Base-by-base conservation (phyloP, 2,797 vertebrate species). In the Sebastes diploproa region DNA sequence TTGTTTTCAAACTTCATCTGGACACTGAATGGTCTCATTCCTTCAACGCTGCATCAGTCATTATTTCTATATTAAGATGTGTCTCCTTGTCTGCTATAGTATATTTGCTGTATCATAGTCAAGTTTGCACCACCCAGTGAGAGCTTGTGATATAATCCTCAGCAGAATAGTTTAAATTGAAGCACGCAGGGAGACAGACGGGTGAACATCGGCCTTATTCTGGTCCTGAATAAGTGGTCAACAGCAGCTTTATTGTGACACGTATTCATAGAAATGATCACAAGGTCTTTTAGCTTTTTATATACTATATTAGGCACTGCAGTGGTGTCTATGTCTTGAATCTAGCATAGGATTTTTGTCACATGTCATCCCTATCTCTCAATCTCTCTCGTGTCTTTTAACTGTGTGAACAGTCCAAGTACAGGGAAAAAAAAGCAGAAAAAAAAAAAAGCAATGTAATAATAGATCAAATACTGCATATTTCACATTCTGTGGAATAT, bases 181-280 rank as follows among this genome's bases (percentile, higher is more conserved):
- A 72, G 11, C n/a, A 38, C 2, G 22, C 4, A 30, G 23, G 32
- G 30, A 16, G 10, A 64, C 4, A 64, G 42, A 23, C 50, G 13
- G 16, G 4, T 32, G 50, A 69, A 76, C 0, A 59, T 1, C 59
- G 65, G n/a, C 8, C 13, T 25, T 38, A 66, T 23, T 61, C 27
- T 83, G 56, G 50, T 67, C 29, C 54, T 27, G 18, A 34, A 36
- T 18, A 22, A 50, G 4, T 27, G 7, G 7, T 30, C 23, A 68
- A 75, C 16, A 76, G 27, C 66, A 66, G 65, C 25, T 69, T 76
- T 56, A 80, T 10, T 82, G 56, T 72, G 29, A 62, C 25, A 70
- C 4, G 52, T 23, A 9, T 29, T 3, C 52, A 65, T 59, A 65
- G 36, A 4, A 66, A 71, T 34, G 8, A 77, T 66, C 65, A 75